Evolutionary conservation across 2,888 invertebrate genomes (phyloP), one percentile per base, ranked within the genome.

Genomic region (Drosophila helvetica): DNA sequence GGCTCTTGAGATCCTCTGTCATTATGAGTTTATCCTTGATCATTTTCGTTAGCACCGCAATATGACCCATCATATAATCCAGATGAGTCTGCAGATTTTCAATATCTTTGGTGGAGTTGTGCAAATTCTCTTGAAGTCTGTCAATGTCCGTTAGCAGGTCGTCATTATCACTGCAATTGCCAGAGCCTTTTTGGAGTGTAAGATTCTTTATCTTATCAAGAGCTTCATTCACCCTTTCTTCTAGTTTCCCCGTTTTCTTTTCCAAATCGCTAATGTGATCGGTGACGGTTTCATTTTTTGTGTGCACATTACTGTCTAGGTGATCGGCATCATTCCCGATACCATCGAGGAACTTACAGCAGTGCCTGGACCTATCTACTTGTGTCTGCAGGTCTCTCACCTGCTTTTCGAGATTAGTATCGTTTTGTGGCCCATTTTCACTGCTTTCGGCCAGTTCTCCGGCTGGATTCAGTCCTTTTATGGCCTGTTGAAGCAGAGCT

Each of bases 291-390:
- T 12, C 15, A 18, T 59, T 59, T 45, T 77, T 33, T 6, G 27
- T 1, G 0, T 7, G 10, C 0, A 67, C 8, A 10, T 54, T 25
- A 0, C 9, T 10, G 25, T n/a, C 4, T 18, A 68, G 30, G 18
- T 47, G 1, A 9, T 25, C 18, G 1, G 25, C 8, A 4, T 51
- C 19, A 0, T 53, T 8, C 3, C 1, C 4, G n/a, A 78, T 18
- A 0, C 42, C 47, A 1, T 55, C 69, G 12, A 79, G 30, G 6
- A 64, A 48, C 6, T 53, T 33, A n/a, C 74, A 77, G 15, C 61
- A 74, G 1, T 17, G 9, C 3, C 55, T 27, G 0, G 65, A 58
- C 1, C 25, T 60, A 1, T 45, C 42, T 0, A 54, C n/a, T 22
- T 70, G 27, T 1, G 7, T n/a, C n/a, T 48, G 15, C n/a, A 72